A percentile compares a stretch with the other conserved stretches of the same genome.
These are phyloP conservation scores for Synergus gifuensis DNA, from an alignment of 2,888 invertebrate genomes.

Conservation along the genomic window DNA sequence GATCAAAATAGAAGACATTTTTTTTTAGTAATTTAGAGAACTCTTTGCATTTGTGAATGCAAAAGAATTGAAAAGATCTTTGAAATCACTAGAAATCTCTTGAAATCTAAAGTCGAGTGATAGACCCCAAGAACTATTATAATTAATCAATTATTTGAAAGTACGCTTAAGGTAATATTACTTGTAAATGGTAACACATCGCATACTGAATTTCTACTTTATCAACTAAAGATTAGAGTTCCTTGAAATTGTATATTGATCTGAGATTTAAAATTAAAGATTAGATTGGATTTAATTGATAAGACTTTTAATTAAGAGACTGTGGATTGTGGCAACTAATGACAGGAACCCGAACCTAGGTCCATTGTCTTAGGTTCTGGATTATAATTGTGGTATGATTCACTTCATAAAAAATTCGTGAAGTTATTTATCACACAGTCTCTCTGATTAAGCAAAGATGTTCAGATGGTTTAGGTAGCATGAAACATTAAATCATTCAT, in stretches of 20 bases:
- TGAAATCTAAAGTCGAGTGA: too few relatives aligned
- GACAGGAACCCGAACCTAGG: slow-evolving; percentile 9
- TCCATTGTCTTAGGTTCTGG: slow-evolving; percentile 16
- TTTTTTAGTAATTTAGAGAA: too few relatives aligned
- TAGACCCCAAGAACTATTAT: too few relatives aligned
- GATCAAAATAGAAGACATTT: neutral
- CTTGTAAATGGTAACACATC: neutral
- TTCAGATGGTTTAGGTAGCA: neutral
- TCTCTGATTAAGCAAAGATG: neutral
- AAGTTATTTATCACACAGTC: neutral
- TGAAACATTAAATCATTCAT: slow-evolving; percentile 21
- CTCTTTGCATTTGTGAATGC: too few relatives aligned
- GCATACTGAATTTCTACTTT: slow-evolving; percentile 7
- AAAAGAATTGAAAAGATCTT: too few relatives aligned
- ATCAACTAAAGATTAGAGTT: neutral
- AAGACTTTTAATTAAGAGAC: neutral
- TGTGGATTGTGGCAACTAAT: slow-evolving; percentile 22
- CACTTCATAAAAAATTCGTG: neutral
- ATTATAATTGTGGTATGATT: slow-evolving; percentile 24
- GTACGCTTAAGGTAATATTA: neutral
- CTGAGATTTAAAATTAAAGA: neutral
- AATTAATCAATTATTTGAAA: neutral
- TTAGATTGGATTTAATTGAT: neutral
- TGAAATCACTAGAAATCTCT: too few relatives aligned
- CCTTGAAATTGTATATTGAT: too few relatives aligned